Conservation (phyloP, 1,140 invertebrate species). For the Drosophila orosa region DNA sequence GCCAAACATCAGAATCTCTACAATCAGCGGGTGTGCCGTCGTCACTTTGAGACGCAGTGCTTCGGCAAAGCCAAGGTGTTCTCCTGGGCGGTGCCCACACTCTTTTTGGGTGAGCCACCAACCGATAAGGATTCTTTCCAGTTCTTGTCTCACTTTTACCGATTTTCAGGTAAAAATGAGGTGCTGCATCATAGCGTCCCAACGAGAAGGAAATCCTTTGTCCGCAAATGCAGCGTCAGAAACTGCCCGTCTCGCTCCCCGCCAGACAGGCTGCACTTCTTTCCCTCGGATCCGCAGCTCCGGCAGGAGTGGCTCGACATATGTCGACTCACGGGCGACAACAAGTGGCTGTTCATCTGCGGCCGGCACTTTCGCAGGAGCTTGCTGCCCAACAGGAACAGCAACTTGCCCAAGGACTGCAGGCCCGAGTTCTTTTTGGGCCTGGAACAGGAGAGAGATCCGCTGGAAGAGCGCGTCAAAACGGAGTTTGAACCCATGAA, state of each 20-base stretch:
- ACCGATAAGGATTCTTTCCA: too few species aligned
- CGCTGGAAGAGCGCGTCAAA: constrained; percentile 4
- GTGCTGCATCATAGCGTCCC: neutral
- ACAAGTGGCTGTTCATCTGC: constrained; percentile 31
- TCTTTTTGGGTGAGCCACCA: constrained; percentile 13
- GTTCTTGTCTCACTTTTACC: neutral
- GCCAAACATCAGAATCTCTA: constrained; percentile 13
- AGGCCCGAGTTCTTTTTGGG: constrained; percentile 22
- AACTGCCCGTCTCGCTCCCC: constrained; percentile 19
- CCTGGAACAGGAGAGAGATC: constrained; percentile 9
- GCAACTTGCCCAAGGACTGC: constrained; percentile 22
- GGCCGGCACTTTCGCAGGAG: constrained; percentile 22
- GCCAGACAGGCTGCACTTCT: constrained; percentile 23
- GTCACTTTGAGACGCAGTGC: constrained; percentile 28
- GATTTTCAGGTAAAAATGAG: constrained; percentile 1
- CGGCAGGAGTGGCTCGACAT: constrained; percentile 17
- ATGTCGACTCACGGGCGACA: constrained; percentile 6
- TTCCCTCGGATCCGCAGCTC: constrained; percentile 27
- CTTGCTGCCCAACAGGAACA: constrained; percentile 22
- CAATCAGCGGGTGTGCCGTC: constrained; percentile 29
- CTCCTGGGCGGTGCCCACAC: constrained; percentile 32
- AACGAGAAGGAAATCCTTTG: neutral
- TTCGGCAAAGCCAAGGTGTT: constrained; percentile 39
- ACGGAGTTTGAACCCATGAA: neutral
- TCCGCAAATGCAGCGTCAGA: constrained; percentile 15